A percentile compares a stretch with the other conserved stretches of the same genome.
Conservation (phyloP, 2,797 vertebrate genomes). For the Xiphorhynchus erythropygius region DNA sequence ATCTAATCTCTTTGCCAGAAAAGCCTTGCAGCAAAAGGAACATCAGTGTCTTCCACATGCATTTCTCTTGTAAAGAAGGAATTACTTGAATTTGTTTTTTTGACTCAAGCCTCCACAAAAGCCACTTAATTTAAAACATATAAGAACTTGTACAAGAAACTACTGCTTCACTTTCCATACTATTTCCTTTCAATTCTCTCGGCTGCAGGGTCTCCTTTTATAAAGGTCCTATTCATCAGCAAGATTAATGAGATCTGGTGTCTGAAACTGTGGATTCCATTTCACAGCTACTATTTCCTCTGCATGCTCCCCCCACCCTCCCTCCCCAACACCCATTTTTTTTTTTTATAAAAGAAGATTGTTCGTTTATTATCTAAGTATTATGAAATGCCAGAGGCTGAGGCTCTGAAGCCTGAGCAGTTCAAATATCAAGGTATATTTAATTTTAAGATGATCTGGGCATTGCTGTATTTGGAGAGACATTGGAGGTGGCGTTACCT, state of each 20-base stretch:
- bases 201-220: constrained; percentile 40
- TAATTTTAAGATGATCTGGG: constrained; percentile 61
- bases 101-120: constrained; percentile 54
- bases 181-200: constrained; percentile 55
- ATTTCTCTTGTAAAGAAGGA: constrained; percentile 39
- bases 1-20: constrained; percentile 57
- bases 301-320: background rate
- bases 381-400: constrained; percentile 68
- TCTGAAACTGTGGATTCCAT: constrained; percentile 45
- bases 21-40: constrained; percentile 63
- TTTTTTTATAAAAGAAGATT: constrained; percentile 47
- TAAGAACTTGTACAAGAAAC: constrained; percentile 52
- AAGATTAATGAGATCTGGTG: constrained; percentile 57
- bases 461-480: constrained; percentile 13
- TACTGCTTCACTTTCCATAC: constrained; percentile 48
- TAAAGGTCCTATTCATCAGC: constrained; percentile 62
- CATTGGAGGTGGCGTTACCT: background rate
- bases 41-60: constrained; percentile 44
- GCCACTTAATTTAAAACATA: constrained; percentile 64
- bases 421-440: constrained; percentile 67
- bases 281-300: constrained; percentile 19
- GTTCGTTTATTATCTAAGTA: constrained; percentile 61
- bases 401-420: constrained; percentile 44
- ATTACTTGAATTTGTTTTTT: constrained; percentile 51
- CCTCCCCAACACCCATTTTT: background rate